Evolutionary conservation across 2,888 invertebrate genomes (phyloP).

Genomic region (Torymus aiolomorphi): DNA sequence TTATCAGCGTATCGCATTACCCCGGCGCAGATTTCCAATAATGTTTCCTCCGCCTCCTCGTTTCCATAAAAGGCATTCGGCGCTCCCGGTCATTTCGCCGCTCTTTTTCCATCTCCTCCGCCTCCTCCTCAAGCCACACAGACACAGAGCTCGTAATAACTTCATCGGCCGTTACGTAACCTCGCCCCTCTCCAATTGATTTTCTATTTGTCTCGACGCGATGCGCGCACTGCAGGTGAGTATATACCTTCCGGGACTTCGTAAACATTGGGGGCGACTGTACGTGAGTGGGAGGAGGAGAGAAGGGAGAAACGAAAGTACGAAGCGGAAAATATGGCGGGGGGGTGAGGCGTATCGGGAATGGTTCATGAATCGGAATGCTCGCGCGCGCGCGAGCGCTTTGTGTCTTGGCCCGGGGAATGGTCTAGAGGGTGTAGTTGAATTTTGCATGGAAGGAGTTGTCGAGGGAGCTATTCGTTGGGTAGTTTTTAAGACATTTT

Average conservation of each 20-base stretch:
- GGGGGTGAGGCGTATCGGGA: no score
- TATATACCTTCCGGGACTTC: constrained; percentile 15
- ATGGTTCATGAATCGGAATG: no score
- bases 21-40: constrained; percentile 34
- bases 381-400: no score
- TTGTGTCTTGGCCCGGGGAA: background rate
- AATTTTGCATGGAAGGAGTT: no score
- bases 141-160: constrained; percentile 38
- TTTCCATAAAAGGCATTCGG: constrained; percentile 33
- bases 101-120: constrained; percentile 13
- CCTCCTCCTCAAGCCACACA: background rate
- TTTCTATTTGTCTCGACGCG: constrained; percentile 61
- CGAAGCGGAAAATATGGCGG: constrained; percentile 18
- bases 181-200: constrained; percentile 58
- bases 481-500: no score
- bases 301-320: background rate
- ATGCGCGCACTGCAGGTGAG: constrained; percentile 1
- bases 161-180: constrained; percentile 40
- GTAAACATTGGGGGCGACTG: constrained; percentile 38
- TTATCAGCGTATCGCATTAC: constrained; percentile 30
- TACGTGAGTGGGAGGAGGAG: background rate
- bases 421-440: background rate
- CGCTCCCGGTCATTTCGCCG: background rate
- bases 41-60: constrained; percentile 33
- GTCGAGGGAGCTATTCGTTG: no score